phyloP scores from a whole-genome alignment of 2,113 vertebrate genomes.

The Sciurus niger region DNA sequence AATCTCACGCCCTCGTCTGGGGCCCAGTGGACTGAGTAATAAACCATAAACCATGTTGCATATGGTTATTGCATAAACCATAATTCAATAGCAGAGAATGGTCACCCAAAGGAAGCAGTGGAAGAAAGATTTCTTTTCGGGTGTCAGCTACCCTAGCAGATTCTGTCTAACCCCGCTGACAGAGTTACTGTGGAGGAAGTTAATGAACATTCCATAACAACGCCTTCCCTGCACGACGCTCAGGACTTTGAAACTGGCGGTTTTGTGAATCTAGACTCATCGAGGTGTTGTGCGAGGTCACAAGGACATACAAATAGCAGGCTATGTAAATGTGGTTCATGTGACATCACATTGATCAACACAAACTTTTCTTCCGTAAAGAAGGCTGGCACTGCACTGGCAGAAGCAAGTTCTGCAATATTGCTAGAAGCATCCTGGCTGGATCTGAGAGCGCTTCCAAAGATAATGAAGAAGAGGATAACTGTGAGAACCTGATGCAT shows the following conservation, averaged over 20 bases:
- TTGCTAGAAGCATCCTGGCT: not conserved
- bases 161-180: not conserved
- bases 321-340: not conserved
- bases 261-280: not conserved
- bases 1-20: not conserved
- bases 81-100: not conserved
- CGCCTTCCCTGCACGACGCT: not conserved
- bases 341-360: not conserved
- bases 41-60: not conserved
- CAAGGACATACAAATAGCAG: not conserved
- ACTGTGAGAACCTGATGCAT: not conserved
- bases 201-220: not conserved
- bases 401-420: not conserved
- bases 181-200: not conserved
- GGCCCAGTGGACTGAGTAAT: not conserved
- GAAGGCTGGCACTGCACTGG: not conserved
- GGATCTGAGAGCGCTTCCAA: not conserved
- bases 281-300: not conserved
- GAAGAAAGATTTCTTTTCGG: not conserved
- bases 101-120: not conserved
- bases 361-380: not conserved
- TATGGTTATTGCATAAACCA: not conserved
- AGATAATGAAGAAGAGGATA: not conserved
- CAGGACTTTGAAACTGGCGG: not conserved
- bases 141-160: not conserved